These are phyloP conservation scores for Coleophora flavipennella DNA, from an alignment of 2,888 invertebrate species.

Conservation along the genomic window DNA sequence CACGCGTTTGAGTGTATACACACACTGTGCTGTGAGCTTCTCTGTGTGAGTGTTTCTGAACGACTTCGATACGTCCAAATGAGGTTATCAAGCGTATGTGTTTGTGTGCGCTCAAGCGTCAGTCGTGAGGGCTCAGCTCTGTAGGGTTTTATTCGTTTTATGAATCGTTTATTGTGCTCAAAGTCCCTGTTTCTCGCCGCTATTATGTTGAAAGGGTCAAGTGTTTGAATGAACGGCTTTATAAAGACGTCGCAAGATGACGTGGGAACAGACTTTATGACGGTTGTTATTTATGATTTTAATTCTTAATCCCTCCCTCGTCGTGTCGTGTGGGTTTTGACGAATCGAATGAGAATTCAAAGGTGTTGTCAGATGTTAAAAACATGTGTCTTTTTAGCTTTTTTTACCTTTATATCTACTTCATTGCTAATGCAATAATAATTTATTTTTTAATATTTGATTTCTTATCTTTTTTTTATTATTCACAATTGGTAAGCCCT, in stretches of 20 bases:
- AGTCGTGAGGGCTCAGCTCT: conserved; percentile 39
- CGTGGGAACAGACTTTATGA: conserved; percentile 49
- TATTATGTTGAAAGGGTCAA: conserved; percentile 60
- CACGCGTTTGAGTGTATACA: conserved; percentile 13
- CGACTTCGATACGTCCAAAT: conserved; percentile 41
- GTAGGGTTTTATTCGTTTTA: conserved; percentile 51
- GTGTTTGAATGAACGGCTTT: conserved; percentile 35
- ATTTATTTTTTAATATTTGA: too few species aligned
- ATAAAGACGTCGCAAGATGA: conserved; percentile 54
- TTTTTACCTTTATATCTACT: too few species aligned
- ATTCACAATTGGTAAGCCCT: too few species aligned
- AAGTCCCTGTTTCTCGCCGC: conserved; percentile 35
- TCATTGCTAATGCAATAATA: too few species aligned
- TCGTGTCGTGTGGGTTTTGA: conserved; percentile 6
- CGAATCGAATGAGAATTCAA: too few species aligned
- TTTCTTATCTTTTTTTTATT: too few species aligned
- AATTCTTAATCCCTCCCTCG: conserved; percentile 22
- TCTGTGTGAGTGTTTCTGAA: conserved; percentile 33
- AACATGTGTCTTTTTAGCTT: too few species aligned
- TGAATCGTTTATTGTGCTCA: conserved; percentile 17
- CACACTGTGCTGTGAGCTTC: conserved; percentile 8
- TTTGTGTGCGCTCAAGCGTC: conserved; percentile 24
- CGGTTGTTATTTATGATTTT: conserved; percentile 41
- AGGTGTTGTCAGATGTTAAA: too few species aligned
- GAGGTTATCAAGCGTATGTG: conserved; percentile 46